These are phyloP conservation scores for Sebastes aleutianus DNA, from an alignment of 2,797 vertebrate genomes.

Conservation along the genomic window DNA sequence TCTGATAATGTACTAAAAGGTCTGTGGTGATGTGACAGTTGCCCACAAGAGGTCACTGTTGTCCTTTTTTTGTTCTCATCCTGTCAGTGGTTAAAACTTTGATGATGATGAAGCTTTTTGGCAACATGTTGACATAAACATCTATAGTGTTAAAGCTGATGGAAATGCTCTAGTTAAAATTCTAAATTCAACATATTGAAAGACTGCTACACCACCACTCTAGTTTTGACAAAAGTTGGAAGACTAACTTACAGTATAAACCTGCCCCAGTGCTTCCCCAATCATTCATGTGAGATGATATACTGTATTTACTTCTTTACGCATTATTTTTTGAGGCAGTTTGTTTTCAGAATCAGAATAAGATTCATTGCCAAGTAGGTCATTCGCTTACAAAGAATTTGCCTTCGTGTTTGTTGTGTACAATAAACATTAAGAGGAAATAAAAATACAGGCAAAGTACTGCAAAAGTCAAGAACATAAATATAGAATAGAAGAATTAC, in stretches of 20 bases:
- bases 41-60: conserved; percentile 48
- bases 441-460: background rate
- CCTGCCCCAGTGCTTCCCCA: background rate
- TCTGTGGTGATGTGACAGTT: background rate
- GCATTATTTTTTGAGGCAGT: background rate
- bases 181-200: background rate
- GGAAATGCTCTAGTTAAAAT: background rate
- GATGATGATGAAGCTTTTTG: too few species aligned
- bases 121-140: background rate
- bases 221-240: background rate
- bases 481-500: background rate
- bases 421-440: background rate
- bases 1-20: background rate
- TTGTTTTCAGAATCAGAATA: background rate
- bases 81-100: too few species aligned
- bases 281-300: background rate
- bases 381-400: background rate
- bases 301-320: background rate
- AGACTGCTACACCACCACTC: background rate
- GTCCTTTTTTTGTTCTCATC: background rate
- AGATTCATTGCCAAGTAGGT: background rate
- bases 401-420: background rate
- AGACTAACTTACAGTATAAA: background rate
- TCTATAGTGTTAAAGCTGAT: background rate
- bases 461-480: background rate